Evolutionary conservation across 2,888 invertebrate species (phyloP).

Genomic region (Alviniconcha strummeri): DNA sequence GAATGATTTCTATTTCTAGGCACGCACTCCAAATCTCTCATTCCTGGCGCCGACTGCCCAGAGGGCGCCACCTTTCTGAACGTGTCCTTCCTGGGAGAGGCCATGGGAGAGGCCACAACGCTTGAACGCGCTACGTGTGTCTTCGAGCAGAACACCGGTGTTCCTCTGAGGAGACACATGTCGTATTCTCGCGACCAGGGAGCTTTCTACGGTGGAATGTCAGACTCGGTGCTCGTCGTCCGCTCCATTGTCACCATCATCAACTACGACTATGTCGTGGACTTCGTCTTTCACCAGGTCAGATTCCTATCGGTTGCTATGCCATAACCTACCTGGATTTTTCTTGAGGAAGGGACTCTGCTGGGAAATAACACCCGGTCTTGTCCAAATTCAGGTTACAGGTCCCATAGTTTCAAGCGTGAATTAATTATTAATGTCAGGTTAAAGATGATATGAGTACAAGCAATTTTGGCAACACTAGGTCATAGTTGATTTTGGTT

Average conservation of each 20-base stretch:
- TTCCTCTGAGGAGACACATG: slow-evolving; percentile 61
- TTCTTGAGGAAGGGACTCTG: too few relatives aligned
- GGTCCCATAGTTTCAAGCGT: too few relatives aligned
- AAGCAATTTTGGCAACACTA: too few relatives aligned
- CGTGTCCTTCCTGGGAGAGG: slow-evolving; percentile 38
- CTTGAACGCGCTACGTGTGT: slow-evolving; percentile 56
- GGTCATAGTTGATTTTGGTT: too few relatives aligned
- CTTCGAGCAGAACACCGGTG: slow-evolving; percentile 63
- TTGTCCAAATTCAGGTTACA: too few relatives aligned
- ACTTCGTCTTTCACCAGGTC: slow-evolving; percentile 64
- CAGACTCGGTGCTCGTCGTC: slow-evolving; percentile 52
- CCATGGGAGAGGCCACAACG: background rate
- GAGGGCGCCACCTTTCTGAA: slow-evolving; percentile 54
- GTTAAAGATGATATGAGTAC: too few relatives aligned
- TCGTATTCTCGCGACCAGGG: slow-evolving; percentile 39
- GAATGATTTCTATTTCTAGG: background rate
- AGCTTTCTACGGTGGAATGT: slow-evolving; percentile 57
- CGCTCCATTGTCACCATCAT: slow-evolving; percentile 55
- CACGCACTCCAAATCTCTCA: slow-evolving; percentile 39
- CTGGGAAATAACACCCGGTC: too few relatives aligned
- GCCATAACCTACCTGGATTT: too few relatives aligned
- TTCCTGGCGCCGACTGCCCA: slow-evolving; percentile 66
- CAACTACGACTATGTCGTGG: slow-evolving; percentile 67
- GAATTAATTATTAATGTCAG: too few relatives aligned
- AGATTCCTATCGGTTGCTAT: background rate